Evolutionary conservation across 2,113 vertebrate genomes (phyloP).

Genomic region (Ochotona princeps): DNA sequence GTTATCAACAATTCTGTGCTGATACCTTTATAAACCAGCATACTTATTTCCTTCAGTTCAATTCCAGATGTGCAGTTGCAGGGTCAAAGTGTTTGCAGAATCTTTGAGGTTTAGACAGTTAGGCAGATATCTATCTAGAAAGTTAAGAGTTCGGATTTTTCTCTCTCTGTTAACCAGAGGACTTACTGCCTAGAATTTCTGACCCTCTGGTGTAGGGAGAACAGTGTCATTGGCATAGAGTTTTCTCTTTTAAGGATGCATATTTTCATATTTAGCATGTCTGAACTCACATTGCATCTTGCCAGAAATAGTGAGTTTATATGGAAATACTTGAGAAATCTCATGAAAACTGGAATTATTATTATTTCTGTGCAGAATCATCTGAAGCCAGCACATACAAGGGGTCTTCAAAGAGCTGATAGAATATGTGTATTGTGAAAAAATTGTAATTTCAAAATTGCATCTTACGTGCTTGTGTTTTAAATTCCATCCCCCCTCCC

Average conservation of each 20-base stretch:
- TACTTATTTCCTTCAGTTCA: not conserved
- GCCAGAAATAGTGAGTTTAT: not conserved
- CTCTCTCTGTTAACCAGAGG: not conserved
- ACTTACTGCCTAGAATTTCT: not conserved
- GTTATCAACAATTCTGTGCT: not conserved
- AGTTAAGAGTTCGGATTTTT: not conserved
- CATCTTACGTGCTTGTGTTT: too few relatives aligned
- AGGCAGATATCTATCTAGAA: not conserved
- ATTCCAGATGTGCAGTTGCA: not conserved
- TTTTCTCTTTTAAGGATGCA: not conserved
- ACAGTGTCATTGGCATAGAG: not conserved
- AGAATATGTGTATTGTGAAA: too few relatives aligned
- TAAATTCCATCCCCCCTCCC: too few relatives aligned
- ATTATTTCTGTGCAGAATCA: too few relatives aligned
- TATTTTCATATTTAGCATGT: not conserved
- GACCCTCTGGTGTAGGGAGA: rapidly evolving
- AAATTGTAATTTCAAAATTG: too few relatives aligned
- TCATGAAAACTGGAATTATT: too few relatives aligned
- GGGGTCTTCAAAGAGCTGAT: too few relatives aligned
- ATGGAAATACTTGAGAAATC: not conserved
- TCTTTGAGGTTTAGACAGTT: not conserved
- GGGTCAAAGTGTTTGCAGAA: not conserved
- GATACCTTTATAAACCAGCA: not conserved
- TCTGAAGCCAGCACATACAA: too few relatives aligned
- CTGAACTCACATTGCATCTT: not conserved